These are phyloP conservation scores for Nyctalus aviator DNA, from an alignment of 2,797 vertebrate species.

Conservation along the genomic window DNA sequence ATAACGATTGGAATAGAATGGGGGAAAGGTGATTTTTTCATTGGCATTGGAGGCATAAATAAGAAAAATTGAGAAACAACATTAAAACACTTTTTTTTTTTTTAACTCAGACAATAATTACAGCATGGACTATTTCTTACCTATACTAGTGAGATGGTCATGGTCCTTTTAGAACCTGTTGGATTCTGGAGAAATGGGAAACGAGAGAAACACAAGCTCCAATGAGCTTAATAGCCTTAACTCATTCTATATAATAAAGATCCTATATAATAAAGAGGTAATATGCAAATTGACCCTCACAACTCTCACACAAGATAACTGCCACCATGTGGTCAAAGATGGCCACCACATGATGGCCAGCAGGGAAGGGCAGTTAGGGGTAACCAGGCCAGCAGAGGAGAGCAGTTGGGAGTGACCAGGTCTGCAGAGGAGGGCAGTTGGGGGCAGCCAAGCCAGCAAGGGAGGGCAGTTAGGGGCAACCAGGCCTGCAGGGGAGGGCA, in stretches of 20 bases:
- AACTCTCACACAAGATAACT: no score
- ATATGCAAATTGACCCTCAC: no score
- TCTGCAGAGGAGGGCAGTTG: no score
- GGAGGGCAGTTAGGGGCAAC: no score
- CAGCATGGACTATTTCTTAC: conserved; percentile 59
- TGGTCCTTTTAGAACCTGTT: conserved; percentile 61
- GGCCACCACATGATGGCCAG: no score
- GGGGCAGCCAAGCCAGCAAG: no score
- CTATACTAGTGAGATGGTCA: conserved; percentile 38
- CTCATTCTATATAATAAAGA: background rate
- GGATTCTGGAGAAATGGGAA: background rate
- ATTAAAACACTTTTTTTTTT: conserved; percentile 68
- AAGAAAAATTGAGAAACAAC: conserved; percentile 56
- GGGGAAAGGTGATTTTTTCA: background rate
- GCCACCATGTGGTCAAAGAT: no score
- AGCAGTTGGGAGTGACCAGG: no score
- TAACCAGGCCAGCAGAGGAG: no score
- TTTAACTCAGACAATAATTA: conserved; percentile 74
- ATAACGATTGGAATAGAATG: background rate
- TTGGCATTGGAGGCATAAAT: background rate
- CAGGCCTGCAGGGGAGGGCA: no score
- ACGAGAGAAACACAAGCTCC: background rate
- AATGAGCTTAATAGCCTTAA: conserved; percentile 46
- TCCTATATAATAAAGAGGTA: no score
- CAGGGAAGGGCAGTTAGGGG: no score